phyloP scores from a whole-genome alignment of 2,113 vertebrate genomes.

The Pongo pygmaeus region DNA sequence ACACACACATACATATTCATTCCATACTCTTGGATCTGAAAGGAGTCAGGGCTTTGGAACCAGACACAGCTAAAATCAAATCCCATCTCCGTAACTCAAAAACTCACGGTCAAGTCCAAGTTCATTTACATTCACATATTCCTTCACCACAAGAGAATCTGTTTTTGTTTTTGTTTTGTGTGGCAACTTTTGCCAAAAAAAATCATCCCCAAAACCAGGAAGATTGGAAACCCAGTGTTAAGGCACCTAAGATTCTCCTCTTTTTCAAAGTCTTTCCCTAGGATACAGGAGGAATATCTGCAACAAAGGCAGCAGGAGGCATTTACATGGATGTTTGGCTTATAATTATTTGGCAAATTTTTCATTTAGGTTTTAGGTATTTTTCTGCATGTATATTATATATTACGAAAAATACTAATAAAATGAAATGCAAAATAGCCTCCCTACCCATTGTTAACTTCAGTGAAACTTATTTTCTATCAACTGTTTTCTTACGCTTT shows the following conservation, averaged over 20 bases:
- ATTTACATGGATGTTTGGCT: neutral
- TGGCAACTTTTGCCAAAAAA: neutral
- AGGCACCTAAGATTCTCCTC: neutral
- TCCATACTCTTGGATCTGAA: neutral
- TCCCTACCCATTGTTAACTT: neutral
- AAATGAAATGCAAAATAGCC: conserved; percentile 19
- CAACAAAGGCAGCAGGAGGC: neutral
- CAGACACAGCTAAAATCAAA: neutral
- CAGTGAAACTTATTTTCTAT: conserved; percentile 35
- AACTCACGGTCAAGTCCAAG: neutral
- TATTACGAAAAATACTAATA: neutral
- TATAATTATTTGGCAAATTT: neutral
- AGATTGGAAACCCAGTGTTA: neutral
- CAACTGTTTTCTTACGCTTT: neutral
- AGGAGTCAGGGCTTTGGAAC: neutral
- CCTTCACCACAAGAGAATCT: neutral
- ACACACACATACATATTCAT: neutral
- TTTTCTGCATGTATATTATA: neutral
- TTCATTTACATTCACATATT: neutral
- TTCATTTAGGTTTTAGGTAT: neutral
- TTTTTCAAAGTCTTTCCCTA: neutral
- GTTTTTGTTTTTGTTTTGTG: neutral
- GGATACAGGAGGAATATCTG: neutral
- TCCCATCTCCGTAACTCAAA: neutral
- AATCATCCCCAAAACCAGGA: neutral